Evolutionary conservation across 2,113 vertebrate genomes (phyloP).

Genomic region (Eudyptes chrysolophus): DNA sequence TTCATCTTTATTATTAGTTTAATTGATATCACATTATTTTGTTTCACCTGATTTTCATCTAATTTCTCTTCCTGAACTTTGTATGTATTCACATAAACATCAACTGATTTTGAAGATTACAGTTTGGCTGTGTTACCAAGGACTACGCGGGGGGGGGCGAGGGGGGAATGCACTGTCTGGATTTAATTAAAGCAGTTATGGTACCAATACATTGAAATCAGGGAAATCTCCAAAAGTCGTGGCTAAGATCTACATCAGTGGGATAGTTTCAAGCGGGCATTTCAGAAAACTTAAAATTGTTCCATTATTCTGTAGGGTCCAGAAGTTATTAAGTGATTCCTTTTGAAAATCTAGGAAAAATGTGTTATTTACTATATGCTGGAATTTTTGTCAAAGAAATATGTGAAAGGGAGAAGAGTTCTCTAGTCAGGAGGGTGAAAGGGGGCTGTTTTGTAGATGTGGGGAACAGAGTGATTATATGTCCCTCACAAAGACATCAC

Average conservation of each 20-base stretch:
- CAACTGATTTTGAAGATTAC: not conserved
- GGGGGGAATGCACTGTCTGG: not conserved
- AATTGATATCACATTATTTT: not conserved
- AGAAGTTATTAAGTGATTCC: not conserved
- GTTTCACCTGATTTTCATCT: not conserved
- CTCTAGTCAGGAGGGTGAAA: not conserved
- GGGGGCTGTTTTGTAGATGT: not conserved
- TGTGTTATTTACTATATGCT: not conserved
- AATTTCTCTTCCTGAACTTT: not conserved
- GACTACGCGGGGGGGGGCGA: rapidly evolving
- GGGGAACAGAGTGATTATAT: not conserved
- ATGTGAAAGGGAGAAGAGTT: not conserved
- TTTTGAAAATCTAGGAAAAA: not conserved
- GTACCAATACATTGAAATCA: not conserved
- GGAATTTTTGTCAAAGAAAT: not conserved
- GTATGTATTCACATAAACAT: not conserved
- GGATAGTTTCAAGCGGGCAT: not conserved
- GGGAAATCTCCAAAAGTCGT: not conserved
- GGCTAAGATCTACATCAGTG: not conserved
- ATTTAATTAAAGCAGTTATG: not conserved
- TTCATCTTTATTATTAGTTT: not conserved
- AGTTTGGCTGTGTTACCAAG: not conserved
- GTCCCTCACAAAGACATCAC: not conserved
- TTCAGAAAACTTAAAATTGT: not conserved
- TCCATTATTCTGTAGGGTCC: not conserved